These are phyloP conservation scores for Aphelenchoides fujianensis DNA, from an alignment of 1,140 invertebrate species.

Conservation along the genomic window DNA sequence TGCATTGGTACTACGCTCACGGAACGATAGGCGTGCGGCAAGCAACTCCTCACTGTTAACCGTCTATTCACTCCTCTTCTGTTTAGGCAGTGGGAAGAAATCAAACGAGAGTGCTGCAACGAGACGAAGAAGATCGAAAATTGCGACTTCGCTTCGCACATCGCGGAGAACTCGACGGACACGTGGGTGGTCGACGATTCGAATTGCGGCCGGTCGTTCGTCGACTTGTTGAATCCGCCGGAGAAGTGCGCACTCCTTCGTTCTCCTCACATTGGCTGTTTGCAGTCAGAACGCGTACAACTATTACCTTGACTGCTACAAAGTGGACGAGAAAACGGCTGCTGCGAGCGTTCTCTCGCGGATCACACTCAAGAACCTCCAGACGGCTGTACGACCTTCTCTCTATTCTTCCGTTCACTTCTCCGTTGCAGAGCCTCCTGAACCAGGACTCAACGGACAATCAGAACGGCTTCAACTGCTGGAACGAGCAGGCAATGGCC, in stretches of 20 bases:
- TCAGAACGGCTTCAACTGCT: constrained; percentile 26
- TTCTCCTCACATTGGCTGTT: constrained; percentile 2
- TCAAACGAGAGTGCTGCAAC: constrained; percentile 23
- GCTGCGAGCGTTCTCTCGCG: too few relatives aligned
- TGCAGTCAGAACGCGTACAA: constrained; percentile 23
- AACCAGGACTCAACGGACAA: constrained; percentile 36
- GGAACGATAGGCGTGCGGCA: constrained; percentile 24
- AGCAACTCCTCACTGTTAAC: too few relatives aligned
- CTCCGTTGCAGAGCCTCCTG: constrained; percentile 16
- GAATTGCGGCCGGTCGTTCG: constrained; percentile 26
- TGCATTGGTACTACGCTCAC: constrained; percentile 24
- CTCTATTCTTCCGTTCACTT: too few relatives aligned
- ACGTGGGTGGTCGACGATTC: constrained; percentile 16
- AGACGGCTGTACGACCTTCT: constrained; percentile 13
- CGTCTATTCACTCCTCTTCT: neutral
- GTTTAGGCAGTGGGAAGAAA: constrained; percentile 25
- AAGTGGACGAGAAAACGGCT: constrained; percentile 7
- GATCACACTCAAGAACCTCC: neutral
- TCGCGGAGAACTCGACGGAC: constrained; percentile 21
- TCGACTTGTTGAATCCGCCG: constrained; percentile 20
- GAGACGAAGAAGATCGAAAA: constrained; percentile 1
- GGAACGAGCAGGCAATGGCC: constrained; percentile 27
- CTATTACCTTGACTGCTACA: constrained; percentile 25
- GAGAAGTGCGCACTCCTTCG: constrained; percentile 18
- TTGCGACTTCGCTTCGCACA: constrained; percentile 27